Evolutionary conservation across 2,113 vertebrate genomes (phyloP).

Genomic region (Azemiops feae): DNA sequence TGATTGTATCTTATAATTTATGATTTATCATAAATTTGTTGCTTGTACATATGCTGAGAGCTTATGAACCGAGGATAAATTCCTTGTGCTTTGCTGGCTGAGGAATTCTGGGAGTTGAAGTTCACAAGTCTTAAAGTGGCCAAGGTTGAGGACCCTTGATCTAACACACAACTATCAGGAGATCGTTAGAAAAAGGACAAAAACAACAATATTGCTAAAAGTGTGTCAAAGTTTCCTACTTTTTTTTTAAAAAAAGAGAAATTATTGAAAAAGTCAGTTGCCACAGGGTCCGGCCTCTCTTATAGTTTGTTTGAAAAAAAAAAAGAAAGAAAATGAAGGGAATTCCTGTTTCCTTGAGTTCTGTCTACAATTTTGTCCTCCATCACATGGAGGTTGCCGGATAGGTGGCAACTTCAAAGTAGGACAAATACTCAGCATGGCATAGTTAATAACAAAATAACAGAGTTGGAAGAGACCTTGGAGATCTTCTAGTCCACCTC

Average conservation of each 20-base stretch:
- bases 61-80: no score
- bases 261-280: not conserved
- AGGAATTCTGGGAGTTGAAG: no score
- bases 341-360: not conserved
- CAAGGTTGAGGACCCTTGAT: no score
- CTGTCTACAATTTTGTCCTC: not conserved
- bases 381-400: not conserved
- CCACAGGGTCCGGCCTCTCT: fast-evolving
- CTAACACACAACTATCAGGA: not conserved
- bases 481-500: not conserved
- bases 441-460: not conserved
- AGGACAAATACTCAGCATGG: not conserved
- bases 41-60: no score
- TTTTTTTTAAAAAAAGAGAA: not conserved
- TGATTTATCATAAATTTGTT: no score
- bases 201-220: not conserved
- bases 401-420: not conserved
- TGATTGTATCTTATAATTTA: no score
- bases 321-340: not conserved
- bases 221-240: not conserved
- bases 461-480: not conserved
- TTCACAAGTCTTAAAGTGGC: no score
- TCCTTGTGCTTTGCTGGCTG: no score
- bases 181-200: not conserved
- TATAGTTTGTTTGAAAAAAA: not conserved